These are phyloP conservation scores for Adineta ricciae DNA, from an alignment of 2,888 invertebrate species.

Conservation along the genomic window DNA sequence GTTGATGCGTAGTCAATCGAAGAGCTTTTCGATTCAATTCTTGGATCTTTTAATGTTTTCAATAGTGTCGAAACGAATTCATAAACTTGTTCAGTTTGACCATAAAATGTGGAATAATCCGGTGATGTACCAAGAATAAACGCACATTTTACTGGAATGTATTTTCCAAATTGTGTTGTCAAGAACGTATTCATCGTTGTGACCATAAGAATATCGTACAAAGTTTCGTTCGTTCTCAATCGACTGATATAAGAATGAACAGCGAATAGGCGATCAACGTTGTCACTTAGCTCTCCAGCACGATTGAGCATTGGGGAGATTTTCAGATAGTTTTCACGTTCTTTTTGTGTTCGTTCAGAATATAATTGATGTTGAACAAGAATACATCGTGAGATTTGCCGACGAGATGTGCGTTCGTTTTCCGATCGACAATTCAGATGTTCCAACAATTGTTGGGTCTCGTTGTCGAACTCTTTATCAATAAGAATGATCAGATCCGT, in stretches of 20 bases:
- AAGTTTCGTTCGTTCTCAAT: not conserved
- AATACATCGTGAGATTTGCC: not conserved
- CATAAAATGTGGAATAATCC: not conserved
- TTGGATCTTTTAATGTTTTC: not conserved
- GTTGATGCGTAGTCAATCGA: not conserved
- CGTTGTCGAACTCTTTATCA: not conserved
- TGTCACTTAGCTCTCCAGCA: not conserved
- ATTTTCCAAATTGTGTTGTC: constrained; percentile 4
- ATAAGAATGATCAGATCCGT: not conserved
- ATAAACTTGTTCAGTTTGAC: not conserved
- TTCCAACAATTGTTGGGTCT: not conserved
- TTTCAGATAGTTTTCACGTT: not conserved
- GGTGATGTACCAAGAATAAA: not conserved
- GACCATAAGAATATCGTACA: not conserved
- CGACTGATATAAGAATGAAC: not conserved
- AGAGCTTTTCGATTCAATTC: not conserved
- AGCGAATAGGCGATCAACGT: not conserved
- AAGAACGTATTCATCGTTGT: not conserved
- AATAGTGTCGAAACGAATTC: not conserved
- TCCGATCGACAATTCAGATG: not conserved
- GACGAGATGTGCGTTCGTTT: not conserved
- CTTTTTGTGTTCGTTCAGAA: not conserved
- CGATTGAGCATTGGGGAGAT: not conserved
- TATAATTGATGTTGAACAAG: not conserved
- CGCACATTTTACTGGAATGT: not conserved